Evolutionary conservation across 2,113 vertebrate genomes (phyloP).

Genomic region (Empidonax alnorum): DNA sequence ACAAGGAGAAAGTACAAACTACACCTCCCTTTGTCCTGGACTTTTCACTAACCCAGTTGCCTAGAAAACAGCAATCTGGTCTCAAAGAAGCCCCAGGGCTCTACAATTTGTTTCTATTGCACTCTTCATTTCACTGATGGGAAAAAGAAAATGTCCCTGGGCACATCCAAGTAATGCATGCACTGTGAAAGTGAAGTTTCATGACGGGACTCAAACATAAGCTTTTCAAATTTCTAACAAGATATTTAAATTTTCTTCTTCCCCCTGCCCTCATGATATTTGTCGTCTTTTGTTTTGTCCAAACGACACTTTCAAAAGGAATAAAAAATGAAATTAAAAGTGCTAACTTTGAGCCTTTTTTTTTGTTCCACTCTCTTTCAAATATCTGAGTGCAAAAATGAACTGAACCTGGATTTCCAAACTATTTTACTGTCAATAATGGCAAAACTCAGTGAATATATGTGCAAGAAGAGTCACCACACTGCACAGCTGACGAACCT

Average conservation of each 20-base stretch:
- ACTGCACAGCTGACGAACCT: background rate
- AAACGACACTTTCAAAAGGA: background rate
- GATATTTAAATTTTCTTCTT: background rate
- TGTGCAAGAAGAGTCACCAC: background rate
- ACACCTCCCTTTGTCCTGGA: background rate
- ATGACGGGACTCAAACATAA: fast-evolving
- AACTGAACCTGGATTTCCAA: background rate
- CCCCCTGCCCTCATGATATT: background rate
- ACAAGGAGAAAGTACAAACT: background rate
- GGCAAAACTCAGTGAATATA: background rate
- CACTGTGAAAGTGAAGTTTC: background rate
- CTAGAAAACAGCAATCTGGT: background rate
- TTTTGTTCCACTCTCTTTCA: fast-evolving
- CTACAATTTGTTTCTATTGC: background rate
- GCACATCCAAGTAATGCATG: background rate
- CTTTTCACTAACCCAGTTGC: background rate
- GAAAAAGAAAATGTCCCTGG: background rate
- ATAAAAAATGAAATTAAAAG: background rate
- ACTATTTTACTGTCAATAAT: background rate
- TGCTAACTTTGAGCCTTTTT: background rate
- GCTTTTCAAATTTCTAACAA: background rate
- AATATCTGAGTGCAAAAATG: background rate
- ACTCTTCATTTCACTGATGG: background rate
- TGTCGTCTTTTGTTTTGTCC: background rate
- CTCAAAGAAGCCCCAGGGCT: background rate